Evolutionary conservation across 1,140 invertebrate genomes (phyloP).

Genomic region (Ganaspis sp.): DNA sequence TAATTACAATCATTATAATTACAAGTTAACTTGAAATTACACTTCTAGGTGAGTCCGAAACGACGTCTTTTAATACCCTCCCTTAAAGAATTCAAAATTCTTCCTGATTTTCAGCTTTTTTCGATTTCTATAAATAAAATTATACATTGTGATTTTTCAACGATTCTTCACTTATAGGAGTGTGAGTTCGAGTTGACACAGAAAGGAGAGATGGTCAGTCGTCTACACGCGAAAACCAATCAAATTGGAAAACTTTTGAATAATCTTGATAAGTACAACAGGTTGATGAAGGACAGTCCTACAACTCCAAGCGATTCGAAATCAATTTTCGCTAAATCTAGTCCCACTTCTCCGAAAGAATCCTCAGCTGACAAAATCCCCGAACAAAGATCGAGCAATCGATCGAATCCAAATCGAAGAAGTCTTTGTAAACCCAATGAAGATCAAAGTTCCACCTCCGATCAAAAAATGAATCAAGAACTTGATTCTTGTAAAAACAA

Average conservation of each 20-base stretch:
- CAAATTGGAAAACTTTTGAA: slow-evolving; percentile 93
- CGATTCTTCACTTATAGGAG: slow-evolving; percentile 81
- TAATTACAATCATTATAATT: too few relatives aligned
- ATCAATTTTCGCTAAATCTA: slow-evolving; percentile 71
- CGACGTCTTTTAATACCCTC: too few relatives aligned
- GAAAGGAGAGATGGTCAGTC: slow-evolving; percentile 93
- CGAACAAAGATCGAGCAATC: slow-evolving; percentile 27
- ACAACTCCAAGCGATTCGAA: slow-evolving; percentile 77
- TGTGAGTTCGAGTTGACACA: slow-evolving; percentile 94
- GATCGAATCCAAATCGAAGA: slow-evolving; percentile 1
- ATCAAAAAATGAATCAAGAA: slow-evolving; percentile 1
- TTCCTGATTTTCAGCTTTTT: neutral
- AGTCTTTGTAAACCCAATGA: neutral
- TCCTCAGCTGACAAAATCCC: slow-evolving; percentile 37
- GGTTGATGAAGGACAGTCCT: slow-evolving; percentile 81
- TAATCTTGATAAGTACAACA: slow-evolving; percentile 91
- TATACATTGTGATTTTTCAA: neutral
- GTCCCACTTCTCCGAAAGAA: slow-evolving; percentile 72
- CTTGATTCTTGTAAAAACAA: neutral
- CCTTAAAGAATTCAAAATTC: too few relatives aligned
- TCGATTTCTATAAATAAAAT: too few relatives aligned
- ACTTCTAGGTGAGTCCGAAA: too few relatives aligned
- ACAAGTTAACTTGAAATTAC: too few relatives aligned
- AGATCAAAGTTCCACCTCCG: neutral
- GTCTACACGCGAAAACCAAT: slow-evolving; percentile 91